Evolutionary conservation across 2,888 invertebrate species (phyloP).

Genomic region (Gibbula magus): DNA sequence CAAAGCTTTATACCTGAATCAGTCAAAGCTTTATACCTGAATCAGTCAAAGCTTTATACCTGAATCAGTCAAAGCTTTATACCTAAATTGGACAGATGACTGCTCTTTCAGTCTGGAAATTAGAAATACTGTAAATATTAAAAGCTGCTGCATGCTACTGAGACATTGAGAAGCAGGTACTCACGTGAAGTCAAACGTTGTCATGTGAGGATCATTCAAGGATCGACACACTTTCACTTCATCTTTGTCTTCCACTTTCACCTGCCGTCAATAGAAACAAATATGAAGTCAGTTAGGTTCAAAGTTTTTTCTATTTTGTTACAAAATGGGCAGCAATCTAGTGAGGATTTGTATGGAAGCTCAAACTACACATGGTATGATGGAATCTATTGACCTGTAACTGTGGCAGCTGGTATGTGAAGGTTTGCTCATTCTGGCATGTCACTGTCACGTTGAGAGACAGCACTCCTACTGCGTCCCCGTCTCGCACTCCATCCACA

Average conservation of each 20-base stretch:
- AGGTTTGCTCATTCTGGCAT: slow-evolving; percentile 22
- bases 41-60: no score
- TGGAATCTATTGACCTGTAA: not conserved
- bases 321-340: no score
- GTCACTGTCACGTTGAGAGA: slow-evolving; percentile 27
- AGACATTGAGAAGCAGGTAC: not conserved
- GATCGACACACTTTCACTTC: slow-evolving; percentile 43
- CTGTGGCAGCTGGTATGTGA: not conserved
- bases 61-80: no score
- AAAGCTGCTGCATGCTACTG: no score
- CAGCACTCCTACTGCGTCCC: slow-evolving; percentile 34
- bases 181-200: slow-evolving; percentile 52
- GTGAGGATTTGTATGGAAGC: not conserved
- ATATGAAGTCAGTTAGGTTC: no score
- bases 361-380: no score
- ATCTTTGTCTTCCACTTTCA: slow-evolving; percentile 46
- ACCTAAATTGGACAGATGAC: no score
- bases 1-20: no score
- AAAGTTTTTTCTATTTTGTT: no score
- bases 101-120: no score
- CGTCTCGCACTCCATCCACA: slow-evolving; percentile 39
- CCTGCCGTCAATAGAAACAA: slow-evolving; percentile 35
- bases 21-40: no score
- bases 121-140: no score
- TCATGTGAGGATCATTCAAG: slow-evolving; percentile 54